Evolutionary conservation across 2,113 vertebrate species (phyloP).

Genomic region (Ceratotherium simum): DNA sequence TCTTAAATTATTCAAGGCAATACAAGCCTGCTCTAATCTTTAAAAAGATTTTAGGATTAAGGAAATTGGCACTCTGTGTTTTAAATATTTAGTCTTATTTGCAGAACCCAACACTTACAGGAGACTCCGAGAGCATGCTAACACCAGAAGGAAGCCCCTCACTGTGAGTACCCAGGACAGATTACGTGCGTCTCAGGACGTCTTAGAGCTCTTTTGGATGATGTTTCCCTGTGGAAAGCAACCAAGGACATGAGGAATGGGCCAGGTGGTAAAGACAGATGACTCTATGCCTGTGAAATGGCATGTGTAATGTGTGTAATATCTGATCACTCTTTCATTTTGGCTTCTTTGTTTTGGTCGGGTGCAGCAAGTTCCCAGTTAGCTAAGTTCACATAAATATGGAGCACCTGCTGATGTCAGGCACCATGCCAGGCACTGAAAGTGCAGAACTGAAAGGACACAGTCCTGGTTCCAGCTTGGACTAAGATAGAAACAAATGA

Average conservation of each 20-base stretch:
- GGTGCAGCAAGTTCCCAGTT: not conserved
- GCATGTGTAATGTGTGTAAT: not conserved
- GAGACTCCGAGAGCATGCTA: not conserved
- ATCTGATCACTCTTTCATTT: not conserved
- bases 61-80: slow-evolving; percentile 42
- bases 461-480: not conserved
- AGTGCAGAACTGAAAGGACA: not conserved
- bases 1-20: slow-evolving; percentile 70
- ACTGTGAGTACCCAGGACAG: not conserved
- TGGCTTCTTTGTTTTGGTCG: not conserved
- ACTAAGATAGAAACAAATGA: not conserved
- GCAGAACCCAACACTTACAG: not conserved
- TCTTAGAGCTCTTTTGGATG: not conserved
- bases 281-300: not conserved
- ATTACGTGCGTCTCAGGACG: too few species aligned
- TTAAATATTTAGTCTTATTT: slow-evolving; percentile 67
- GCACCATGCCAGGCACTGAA: not conserved
- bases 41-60: slow-evolving; percentile 66
- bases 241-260: not conserved
- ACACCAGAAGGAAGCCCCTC: not conserved
- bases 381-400: not conserved
- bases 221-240: slow-evolving; percentile 1
- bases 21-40: slow-evolving; percentile 64
- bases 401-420: not conserved
- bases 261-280: slow-evolving; percentile 14